Base-by-base conservation (phyloP, 2,113 vertebrate genomes). In the Hipposideros armiger region DNA sequence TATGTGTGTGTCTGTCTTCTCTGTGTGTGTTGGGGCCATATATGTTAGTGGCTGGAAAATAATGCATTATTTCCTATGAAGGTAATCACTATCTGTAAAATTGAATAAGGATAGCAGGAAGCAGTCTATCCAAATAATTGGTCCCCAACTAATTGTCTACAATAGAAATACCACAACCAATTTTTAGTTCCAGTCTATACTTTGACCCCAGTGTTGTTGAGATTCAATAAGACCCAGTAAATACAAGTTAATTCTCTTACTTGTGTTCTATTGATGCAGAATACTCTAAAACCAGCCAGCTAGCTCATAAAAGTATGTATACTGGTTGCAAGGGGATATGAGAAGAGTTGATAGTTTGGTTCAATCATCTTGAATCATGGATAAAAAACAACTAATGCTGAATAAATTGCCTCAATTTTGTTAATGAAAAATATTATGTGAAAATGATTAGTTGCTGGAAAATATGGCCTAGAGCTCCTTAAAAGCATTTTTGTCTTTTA, bases 401-500 rank as follows among this genome's bases (percentile, higher is more conserved):
- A 69, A 77, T 82, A 15, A 83, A 77, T 87, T 82, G 7, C 7
- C 45, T 66, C 16, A 19, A 72, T 82, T 70, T 60, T 87, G 15
- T 87, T 72, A 70, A 77, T 66, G 16, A 58, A 88, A 62, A 81
- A 45, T 11, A 56, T 47, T 5, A 70, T n/a, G 36, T 30, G 28
- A 87, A 45, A 70, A 76, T 47, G 7, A 70, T 82, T 84, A 28
- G 50, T 58, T 82, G 11, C 24, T 60, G 28, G 24, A 86, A 90
- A 90, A 45, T 62, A 70, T 40, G 36, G 15, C 54, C 28, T 83
- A 56, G 30, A 40, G 32, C 54, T 73, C 10, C 14, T 78, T 64
- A 95, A 62, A 91, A 94, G 15, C 5, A 72, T 77, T 87, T 87
- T 78, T 88, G 17, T 56, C 52, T 70, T 77, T 95, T 20, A 52